These are phyloP conservation scores for Tipula confusa DNA, from an alignment of 2,888 invertebrate species.

Conservation along the genomic window DNA sequence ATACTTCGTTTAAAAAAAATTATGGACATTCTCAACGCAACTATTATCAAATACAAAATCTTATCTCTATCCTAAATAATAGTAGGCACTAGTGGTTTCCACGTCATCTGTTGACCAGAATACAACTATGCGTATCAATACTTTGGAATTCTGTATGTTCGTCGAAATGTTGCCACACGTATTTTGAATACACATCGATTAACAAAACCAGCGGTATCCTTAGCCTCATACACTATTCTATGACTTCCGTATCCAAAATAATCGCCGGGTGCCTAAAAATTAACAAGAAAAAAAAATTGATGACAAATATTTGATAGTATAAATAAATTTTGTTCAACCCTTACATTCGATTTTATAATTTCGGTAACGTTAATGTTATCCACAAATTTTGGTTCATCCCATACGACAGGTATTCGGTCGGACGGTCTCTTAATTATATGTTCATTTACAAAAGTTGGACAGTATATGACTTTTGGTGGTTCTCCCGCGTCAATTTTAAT, in stretches of 20 bases:
- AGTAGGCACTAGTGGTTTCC: background rate
- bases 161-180: conserved; percentile 34
- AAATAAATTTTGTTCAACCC: too few species aligned
- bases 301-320: background rate
- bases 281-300: too few species aligned
- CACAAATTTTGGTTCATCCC: conserved; percentile 52
- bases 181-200: conserved; percentile 50
- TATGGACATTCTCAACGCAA: background rate
- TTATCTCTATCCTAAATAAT: background rate
- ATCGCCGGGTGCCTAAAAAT: conserved; percentile 49
- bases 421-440: conserved; percentile 36
- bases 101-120: background rate
- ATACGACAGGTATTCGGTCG: conserved; percentile 43
- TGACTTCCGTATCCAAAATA: conserved; percentile 50
- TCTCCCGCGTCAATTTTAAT: conserved; percentile 47
- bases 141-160: background rate
- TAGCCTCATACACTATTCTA: conserved; percentile 51
- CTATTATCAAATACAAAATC: background rate
- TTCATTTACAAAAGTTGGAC: conserved; percentile 46
- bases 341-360: conserved; percentile 49
- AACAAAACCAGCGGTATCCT: conserved; percentile 51
- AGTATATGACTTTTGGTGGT: conserved; percentile 51
- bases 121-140: background rate
- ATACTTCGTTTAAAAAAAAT: background rate
- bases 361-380: conserved; percentile 52